Percentiles rank a stretch among this genome's conserved stretches.
Evolutionary conservation across 1,140 invertebrate genomes (phyloP).

Genomic region (Neoseiulus cucumeris): DNA sequence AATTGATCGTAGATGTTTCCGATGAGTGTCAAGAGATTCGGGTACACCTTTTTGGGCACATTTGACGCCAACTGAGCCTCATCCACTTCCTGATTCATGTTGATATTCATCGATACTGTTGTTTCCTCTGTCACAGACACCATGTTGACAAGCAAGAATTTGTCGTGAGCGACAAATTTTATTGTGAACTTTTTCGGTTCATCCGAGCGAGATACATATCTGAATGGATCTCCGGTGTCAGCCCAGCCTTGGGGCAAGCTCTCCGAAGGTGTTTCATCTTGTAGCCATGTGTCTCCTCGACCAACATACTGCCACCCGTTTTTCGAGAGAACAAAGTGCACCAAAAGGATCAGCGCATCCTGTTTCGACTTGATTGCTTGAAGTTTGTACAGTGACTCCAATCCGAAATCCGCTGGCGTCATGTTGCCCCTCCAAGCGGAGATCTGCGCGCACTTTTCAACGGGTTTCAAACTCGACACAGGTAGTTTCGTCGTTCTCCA

Average conservation of each 20-base stretch:
- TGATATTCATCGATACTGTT: neutral
- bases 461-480: no score
- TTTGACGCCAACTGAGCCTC: neutral
- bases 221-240: neutral
- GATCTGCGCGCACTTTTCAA: no score
- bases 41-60: neutral
- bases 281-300: neutral
- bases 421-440: neutral
- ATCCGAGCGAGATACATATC: neutral
- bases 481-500: no score
- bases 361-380: neutral
- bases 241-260: neutral
- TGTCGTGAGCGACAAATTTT: neutral
- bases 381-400: constrained; percentile 1
- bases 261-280: neutral
- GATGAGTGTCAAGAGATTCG: neutral
- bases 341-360: neutral
- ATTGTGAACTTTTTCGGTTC: neutral
- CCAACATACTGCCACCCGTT: neutral
- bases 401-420: neutral
- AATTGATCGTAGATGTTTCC: neutral
- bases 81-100: neutral
- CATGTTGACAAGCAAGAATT: constrained; percentile 8
- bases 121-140: neutral
- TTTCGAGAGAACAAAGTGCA: neutral